Conservation (phyloP, 1,140 invertebrate genomes). For the Caenorhabditis briggsae region DNA sequence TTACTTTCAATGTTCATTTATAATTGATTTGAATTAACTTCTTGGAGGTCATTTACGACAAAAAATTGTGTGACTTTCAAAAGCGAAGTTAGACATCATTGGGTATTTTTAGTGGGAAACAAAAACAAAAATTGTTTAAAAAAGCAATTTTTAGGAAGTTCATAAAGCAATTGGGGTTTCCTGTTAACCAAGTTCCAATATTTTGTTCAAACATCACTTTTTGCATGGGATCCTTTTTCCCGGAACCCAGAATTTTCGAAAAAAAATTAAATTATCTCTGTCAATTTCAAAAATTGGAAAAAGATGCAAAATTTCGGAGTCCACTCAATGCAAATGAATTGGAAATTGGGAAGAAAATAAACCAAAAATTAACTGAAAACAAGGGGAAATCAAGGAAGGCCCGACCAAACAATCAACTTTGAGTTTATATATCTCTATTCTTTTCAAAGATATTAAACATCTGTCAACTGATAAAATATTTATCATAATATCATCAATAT, state of each 20-base stretch:
- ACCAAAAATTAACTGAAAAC: background rate
- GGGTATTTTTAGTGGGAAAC: background rate
- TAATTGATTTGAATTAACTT: background rate
- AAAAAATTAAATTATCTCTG: background rate
- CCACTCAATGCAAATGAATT: conserved; percentile 30
- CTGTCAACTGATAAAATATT: no score
- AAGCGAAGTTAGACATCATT: background rate
- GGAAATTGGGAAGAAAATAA: background rate
- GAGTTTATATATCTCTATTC: no score
- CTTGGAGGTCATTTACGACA: background rate
- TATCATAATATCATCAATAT: no score
- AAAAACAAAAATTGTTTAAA: background rate
- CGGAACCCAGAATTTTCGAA: background rate
- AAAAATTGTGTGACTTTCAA: background rate
- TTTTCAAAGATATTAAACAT: no score
- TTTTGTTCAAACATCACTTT: no score
- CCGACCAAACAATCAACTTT: no score
- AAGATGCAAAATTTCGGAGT: background rate
- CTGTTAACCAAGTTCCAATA: no score
- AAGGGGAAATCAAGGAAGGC: background rate
- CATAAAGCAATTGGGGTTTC: no score
- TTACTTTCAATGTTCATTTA: background rate
- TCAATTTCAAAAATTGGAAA: background rate
- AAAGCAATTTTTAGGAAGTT: no score
- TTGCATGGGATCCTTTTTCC: background rate